These are phyloP conservation scores for Eptesicus fuscus DNA, from an alignment of 2,113 vertebrate species.

Conservation along the genomic window DNA sequence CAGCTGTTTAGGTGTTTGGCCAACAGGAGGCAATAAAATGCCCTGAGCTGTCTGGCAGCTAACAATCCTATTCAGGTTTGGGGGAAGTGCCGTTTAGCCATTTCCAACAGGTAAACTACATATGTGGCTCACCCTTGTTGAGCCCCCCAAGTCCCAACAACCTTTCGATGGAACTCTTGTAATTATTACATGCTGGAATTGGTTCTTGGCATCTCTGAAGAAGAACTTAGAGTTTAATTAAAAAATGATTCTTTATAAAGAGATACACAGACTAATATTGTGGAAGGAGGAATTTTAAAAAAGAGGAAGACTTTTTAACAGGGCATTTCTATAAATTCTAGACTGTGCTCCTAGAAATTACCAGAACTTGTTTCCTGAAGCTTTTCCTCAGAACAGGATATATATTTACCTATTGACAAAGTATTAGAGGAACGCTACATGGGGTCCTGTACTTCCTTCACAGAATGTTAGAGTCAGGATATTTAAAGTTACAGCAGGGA, in stretches of 20 bases:
- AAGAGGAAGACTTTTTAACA: background rate
- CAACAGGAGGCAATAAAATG: no score
- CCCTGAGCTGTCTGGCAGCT: no score
- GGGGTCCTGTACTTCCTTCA: background rate
- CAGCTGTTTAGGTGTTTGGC: no score
- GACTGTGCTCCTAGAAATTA: background rate
- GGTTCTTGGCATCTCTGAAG: background rate
- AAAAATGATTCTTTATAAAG: background rate
- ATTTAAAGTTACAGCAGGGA: background rate
- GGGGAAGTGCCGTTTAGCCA: no score
- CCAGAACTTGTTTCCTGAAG: background rate
- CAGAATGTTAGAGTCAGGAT: background rate
- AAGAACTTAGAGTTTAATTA: background rate
- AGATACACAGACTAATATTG: background rate
- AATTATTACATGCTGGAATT: no score
- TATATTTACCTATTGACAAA: background rate
- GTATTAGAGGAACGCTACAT: background rate
- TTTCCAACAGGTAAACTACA: no score
- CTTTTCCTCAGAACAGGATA: background rate
- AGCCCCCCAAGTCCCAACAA: no score
- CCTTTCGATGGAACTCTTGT: no score
- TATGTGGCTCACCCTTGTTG: no score
- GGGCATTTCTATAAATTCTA: background rate
- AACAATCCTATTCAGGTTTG: no score
- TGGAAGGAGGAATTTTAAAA: background rate